Evolutionary conservation across 1,140 invertebrate genomes (phyloP), one percentile per base, ranked within the genome.

Genomic region (Arion vulgaris): DNA sequence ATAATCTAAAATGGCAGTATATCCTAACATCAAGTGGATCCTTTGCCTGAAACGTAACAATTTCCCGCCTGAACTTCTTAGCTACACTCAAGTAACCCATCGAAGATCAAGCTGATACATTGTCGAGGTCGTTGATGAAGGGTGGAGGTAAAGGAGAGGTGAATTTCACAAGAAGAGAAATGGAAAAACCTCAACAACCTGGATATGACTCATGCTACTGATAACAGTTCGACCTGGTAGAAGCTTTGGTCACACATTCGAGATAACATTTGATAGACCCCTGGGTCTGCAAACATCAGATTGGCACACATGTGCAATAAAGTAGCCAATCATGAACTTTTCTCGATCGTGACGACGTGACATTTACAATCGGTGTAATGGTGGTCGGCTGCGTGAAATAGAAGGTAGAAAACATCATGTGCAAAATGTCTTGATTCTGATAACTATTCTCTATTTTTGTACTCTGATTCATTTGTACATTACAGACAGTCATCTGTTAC

Each of bases 261-360:
- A 72, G 71, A 72, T 72, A 72, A 72, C 4, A 72, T n/a, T 41
- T 26, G 13, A 13, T 45, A 19, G 71, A 41, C 7, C 4, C 71
- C 36, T 72, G n/a, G 71, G 26, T 72, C 71, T 19, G 26, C 36
- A 72, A 72, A 72, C 36, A 72, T 26, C 9, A 45, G 71, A 72
- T 45, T 72, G 71, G 41, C 71, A 72, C 38, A 45, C 39, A 26
- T 72, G 36, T 32, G 41, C 36, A 72, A 26, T 72, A 39, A 45
- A 45, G 36, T 72, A 72, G 71, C 71, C 71, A 72, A 72, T 72
- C 71, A 72, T 41, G 41, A 72, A n/a, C 71, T 39, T 72, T 39
- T 41, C n/a, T 41, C 39, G 11, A 72, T 72, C 36, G 13, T 39
- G 71, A 23, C 7, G 17, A 66, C 62, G 62, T 66, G 62, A 66